phyloP scores from a whole-genome alignment of 2,888 invertebrate genomes.

The Aspidiotus rigidus region DNA sequence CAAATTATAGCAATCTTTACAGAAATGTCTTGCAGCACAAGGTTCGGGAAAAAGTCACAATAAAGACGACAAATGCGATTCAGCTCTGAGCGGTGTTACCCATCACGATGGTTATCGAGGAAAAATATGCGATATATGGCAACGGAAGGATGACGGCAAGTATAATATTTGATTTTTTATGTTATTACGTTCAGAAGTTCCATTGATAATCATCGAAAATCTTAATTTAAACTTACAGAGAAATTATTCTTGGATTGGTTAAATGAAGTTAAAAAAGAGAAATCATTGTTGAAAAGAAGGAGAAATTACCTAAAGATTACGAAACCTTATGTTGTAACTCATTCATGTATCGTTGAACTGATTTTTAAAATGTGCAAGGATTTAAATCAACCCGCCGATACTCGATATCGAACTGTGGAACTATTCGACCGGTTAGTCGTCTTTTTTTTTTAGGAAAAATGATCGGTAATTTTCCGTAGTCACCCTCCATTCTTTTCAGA shows the following conservation, averaged over 20 bases:
- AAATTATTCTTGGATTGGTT: conserved; percentile 23
- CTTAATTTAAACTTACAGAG: background rate
- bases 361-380: conserved; percentile 28
- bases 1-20: background rate
- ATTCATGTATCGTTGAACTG: conserved; percentile 26
- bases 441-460: background rate
- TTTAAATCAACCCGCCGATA: conserved; percentile 27
- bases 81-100: conserved; percentile 23
- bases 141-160: conserved; percentile 26
- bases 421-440: conserved; percentile 20
- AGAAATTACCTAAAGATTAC: conserved; percentile 20
- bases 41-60: conserved; percentile 12
- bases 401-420: conserved; percentile 28
- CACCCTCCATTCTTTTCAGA: background rate
- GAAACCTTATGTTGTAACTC: conserved; percentile 26
- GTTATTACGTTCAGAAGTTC: no score
- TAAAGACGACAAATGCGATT: conserved; percentile 20
- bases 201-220: no score
- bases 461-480: background rate
- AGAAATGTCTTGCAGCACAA: conserved; percentile 26
- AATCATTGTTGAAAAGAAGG: conserved; percentile 18
- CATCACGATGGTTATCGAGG: conserved; percentile 29
- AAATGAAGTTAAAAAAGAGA: conserved; percentile 20
- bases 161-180: background rate
- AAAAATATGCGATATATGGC: conserved; percentile 31